Conservation (phyloP, 2,113 vertebrate genomes). For the Oncorhynchus masou region DNA sequence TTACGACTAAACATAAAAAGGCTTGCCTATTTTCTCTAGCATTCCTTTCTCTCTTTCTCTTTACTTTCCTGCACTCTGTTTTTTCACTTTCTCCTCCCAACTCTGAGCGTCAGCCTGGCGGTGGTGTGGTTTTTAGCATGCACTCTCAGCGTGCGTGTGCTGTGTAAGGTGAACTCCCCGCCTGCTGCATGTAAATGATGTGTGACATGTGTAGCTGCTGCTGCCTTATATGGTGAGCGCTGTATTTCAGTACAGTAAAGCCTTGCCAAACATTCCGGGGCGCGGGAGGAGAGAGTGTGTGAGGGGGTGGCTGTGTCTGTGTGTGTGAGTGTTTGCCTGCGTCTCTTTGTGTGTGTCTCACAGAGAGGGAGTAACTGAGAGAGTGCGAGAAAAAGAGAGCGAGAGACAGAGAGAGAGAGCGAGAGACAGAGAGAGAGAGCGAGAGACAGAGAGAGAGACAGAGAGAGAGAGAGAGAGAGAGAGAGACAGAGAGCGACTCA, state of each 20-base stretch:
- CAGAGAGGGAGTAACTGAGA: constrained; percentile 59
- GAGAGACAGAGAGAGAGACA: constrained; percentile 56
- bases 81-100: constrained; percentile 5
- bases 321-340: constrained; percentile 46
- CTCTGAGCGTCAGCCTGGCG: constrained; percentile 51
- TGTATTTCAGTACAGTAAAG: constrained; percentile 79
- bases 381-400: constrained; percentile 17
- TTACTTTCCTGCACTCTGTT: not conserved
- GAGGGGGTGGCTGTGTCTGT: constrained; percentile 64
- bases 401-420: constrained; percentile 5
- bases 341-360: constrained; percentile 63
- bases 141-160: constrained; percentile 50
- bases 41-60: constrained; percentile 6
- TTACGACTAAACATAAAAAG: constrained; percentile 42
- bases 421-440: not conserved
- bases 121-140: constrained; percentile 51
- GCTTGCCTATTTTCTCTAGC: constrained; percentile 22
- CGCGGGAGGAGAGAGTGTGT: constrained; percentile 71
- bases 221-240: constrained; percentile 86
- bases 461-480: constrained; percentile 27
- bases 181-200: constrained; percentile 80
- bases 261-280: constrained; percentile 79
- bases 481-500: constrained; percentile 1
- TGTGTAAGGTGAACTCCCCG: constrained; percentile 72
- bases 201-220: constrained; percentile 82